A percentile compares a stretch with the other conserved stretches of the same genome.
phyloP scores from a whole-genome alignment of 2,888 invertebrate genomes.

The Apamea epomidion region DNA sequence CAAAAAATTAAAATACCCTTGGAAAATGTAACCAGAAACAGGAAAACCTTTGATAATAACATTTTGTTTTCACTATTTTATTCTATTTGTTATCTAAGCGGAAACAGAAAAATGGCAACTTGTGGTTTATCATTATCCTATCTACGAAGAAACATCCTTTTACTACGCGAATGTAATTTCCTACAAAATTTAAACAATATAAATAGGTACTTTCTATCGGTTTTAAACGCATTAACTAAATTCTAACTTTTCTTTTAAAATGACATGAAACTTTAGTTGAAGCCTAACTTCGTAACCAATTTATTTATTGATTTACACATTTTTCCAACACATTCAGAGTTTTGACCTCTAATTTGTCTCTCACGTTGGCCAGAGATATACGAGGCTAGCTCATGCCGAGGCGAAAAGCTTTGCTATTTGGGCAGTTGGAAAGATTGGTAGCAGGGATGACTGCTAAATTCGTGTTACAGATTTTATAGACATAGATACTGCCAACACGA shows the following conservation, averaged over 20 bases:
- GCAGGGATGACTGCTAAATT: neutral
- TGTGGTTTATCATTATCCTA: neutral
- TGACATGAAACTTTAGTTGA: neutral
- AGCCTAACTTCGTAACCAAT: neutral
- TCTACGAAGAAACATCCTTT: neutral
- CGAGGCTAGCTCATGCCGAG: neutral
- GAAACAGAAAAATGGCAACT: neutral
- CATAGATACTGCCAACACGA: neutral
- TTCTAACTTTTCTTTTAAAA: neutral
- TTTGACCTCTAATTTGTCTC: neutral
- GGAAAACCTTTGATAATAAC: neutral
- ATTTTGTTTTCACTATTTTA: neutral
- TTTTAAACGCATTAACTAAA: neutral
- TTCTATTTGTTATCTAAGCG: neutral
- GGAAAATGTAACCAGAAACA: constrained; percentile 9
- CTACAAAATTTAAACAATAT: neutral
- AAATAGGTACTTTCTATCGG: neutral
- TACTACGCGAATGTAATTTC: neutral
- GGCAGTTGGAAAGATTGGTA: neutral
- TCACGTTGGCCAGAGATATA: no score
- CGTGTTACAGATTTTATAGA: neutral
- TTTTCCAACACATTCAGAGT: neutral
- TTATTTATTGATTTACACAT: no score
- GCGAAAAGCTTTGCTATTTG: neutral
- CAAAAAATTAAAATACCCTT: constrained; percentile 11